A percentile compares a stretch with the other conserved stretches of the same genome.
phyloP scores from a whole-genome alignment of 2,888 invertebrate species.

The Thymelicus lineola region DNA sequence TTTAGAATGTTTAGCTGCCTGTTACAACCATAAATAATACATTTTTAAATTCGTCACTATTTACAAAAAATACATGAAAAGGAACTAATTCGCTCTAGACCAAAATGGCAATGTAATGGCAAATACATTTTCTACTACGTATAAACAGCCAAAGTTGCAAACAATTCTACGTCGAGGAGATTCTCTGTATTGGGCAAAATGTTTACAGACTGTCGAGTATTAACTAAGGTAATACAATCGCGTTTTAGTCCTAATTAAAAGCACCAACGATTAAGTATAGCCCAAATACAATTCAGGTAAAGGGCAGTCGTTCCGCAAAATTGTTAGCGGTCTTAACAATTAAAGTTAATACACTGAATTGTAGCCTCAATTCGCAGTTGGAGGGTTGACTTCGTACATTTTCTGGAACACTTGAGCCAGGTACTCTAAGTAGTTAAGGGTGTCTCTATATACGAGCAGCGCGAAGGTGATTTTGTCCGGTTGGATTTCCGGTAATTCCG shows the following conservation, averaged over 20 bases:
- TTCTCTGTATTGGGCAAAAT: constrained; percentile 53
- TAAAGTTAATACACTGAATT: constrained; percentile 49
- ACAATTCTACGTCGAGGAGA: constrained; percentile 58
- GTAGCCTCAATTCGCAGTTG: constrained; percentile 51
- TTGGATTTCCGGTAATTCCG: constrained; percentile 63
- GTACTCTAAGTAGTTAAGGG: constrained; percentile 73
- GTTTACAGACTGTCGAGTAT: constrained; percentile 50
- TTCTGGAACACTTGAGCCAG: constrained; percentile 68
- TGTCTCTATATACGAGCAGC: constrained; percentile 69
- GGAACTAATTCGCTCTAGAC: constrained; percentile 82
- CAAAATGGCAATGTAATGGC: constrained; percentile 84
- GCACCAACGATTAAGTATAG: constrained; percentile 50
- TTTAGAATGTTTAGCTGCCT: constrained; percentile 71
- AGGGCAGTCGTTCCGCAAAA: constrained; percentile 43
- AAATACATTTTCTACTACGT: constrained; percentile 72
- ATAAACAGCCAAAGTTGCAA: constrained; percentile 69
- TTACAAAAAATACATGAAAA: constrained; percentile 74
- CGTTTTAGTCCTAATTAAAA: constrained; percentile 47
- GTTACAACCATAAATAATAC: constrained; percentile 74
- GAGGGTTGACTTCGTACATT: constrained; percentile 54
- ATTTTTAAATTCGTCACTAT: constrained; percentile 79
- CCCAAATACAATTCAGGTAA: constrained; percentile 42
- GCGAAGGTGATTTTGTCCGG: constrained; percentile 55
- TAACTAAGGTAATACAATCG: constrained; percentile 33
- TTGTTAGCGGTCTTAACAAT: constrained; percentile 49